A percentile compares a stretch with the other conserved stretches of the same genome.
Evolutionary conservation across 1,140 invertebrate genomes (phyloP).

Genomic region (Diachasma alloeum): DNA sequence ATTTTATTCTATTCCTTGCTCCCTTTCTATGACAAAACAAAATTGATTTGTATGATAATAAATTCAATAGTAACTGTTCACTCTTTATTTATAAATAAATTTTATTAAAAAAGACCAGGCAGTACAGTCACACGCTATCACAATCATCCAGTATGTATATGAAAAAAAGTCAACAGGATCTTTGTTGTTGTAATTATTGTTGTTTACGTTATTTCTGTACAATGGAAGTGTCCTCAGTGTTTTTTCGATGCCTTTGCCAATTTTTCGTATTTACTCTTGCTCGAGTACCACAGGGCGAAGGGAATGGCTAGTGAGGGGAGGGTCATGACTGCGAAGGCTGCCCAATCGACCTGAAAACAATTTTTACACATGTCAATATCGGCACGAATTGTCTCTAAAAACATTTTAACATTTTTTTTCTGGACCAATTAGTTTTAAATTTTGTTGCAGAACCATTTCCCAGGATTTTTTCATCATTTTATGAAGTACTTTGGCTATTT

Average conservation of each 20-base stretch:
- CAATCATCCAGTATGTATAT: conserved; percentile 43
- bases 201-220: not conserved
- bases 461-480: too few species aligned
- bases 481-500: too few species aligned
- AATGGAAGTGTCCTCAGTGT: conserved; percentile 44
- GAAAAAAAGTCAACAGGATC: conserved; percentile 3
- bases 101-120: conserved; percentile 53
- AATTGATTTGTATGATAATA: not conserved
- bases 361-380: not conserved
- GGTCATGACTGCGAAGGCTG: conserved; percentile 95
- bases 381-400: not conserved
- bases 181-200: not conserved
- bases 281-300: conserved; percentile 92
- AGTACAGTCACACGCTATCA: conserved; percentile 50
- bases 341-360: conserved; percentile 85
- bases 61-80: not conserved
- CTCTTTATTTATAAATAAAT: conserved; percentile 54
- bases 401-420: too few species aligned
- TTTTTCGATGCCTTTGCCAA: conserved; percentile 63
- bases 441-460: too few species aligned
- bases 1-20: too few species aligned
- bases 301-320: conserved; percentile 94
- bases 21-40: not conserved
- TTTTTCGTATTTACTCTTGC: conserved; percentile 94
- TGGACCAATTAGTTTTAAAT: too few species aligned